phyloP scores from a whole-genome alignment of 2,797 vertebrate species.

The Eupleurogrammus muticus region DNA sequence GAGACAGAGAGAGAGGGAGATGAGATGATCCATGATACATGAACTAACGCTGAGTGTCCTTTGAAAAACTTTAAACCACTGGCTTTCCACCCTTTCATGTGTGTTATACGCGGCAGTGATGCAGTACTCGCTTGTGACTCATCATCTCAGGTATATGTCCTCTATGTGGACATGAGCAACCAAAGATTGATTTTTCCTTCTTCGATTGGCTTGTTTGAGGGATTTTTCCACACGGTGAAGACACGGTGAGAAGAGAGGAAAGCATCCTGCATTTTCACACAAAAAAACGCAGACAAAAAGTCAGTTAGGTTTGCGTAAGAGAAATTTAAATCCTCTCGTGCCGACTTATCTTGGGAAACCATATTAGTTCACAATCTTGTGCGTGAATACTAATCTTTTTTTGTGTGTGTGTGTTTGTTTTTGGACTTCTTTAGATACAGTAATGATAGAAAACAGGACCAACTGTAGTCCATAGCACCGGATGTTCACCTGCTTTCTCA shows the following conservation, averaged over 20 bases:
- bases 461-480: constrained; percentile 74
- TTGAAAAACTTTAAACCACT: not conserved
- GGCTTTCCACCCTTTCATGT: not conserved
- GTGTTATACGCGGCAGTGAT: no score
- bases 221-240: not conserved
- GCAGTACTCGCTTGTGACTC: not conserved
- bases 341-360: not conserved
- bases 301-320: not conserved
- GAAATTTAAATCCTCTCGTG: not conserved
- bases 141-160: not conserved
- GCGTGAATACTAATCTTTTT: constrained; percentile 35
- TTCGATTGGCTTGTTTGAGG: not conserved
- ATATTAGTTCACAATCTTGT: not conserved
- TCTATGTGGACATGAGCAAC: not conserved
- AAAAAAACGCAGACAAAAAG: not conserved
- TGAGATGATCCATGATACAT: no score
- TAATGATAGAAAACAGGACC: constrained; percentile 87
- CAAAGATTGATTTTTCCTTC: not conserved
- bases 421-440: constrained; percentile 79
- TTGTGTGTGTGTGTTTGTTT: constrained; percentile 38
- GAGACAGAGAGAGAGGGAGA: no score
- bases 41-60: no score
- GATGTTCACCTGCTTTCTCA: constrained; percentile 65
- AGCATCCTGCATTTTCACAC: not conserved
- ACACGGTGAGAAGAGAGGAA: not conserved